phyloP scores from a whole-genome alignment of 2,113 vertebrate genomes.

The Laticauda colubrina region DNA sequence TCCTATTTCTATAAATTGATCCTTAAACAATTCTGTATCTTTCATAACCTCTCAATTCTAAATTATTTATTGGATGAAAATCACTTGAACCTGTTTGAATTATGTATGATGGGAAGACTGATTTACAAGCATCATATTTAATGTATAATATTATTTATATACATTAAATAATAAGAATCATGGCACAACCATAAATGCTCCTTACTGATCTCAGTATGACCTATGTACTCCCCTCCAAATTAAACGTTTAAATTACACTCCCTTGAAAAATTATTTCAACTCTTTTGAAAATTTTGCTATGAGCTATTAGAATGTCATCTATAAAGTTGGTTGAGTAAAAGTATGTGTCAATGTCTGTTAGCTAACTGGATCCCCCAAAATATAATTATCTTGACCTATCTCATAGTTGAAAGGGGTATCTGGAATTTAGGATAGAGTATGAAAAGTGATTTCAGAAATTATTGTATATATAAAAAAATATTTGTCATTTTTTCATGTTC shows the following conservation, averaged over 20 bases:
- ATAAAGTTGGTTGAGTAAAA: background rate
- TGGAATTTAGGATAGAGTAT: background rate
- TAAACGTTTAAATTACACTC: background rate
- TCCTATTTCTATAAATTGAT: background rate
- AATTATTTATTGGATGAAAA: background rate
- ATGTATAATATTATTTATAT: background rate
- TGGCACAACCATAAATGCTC: background rate
- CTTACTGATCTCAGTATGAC: background rate
- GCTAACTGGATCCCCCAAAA: background rate
- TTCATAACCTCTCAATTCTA: background rate
- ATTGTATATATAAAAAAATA: background rate
- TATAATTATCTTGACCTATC: background rate
- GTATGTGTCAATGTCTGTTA: background rate
- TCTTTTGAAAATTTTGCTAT: background rate
- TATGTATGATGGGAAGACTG: background rate
- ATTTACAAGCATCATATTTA: background rate
- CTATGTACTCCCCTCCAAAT: background rate
- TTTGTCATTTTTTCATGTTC: background rate
- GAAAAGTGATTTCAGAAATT: background rate
- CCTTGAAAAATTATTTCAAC: background rate
- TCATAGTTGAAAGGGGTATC: background rate
- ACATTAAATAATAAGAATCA: background rate
- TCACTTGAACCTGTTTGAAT: background rate
- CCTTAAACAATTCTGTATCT: background rate
- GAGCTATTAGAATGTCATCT: background rate